These are phyloP conservation scores for Drosophila differens DNA, from an alignment of 2,888 invertebrate species.

Conservation along the genomic window DNA sequence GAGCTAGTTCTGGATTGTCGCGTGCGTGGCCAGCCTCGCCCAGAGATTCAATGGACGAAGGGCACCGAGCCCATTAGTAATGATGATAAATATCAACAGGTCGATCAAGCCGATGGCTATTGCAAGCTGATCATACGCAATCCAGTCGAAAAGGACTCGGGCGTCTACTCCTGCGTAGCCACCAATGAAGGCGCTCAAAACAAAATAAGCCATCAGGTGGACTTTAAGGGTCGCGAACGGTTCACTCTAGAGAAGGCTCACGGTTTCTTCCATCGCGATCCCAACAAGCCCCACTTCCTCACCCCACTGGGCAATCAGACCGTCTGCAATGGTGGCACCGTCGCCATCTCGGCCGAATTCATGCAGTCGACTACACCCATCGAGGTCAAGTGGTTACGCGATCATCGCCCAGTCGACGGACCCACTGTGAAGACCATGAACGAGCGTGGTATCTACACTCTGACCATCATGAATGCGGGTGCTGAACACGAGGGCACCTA, in stretches of 20 bases:
- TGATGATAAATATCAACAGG: slow-evolving; percentile 88
- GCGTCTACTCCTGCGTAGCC: slow-evolving; percentile 91
- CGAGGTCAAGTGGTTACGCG: slow-evolving; percentile 91
- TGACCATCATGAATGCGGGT: slow-evolving; percentile 90
- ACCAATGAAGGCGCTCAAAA: slow-evolving; percentile 90
- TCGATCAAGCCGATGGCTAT: slow-evolving; percentile 90
- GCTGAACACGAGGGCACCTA: slow-evolving; percentile 91
- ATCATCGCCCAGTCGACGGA: slow-evolving; percentile 87
- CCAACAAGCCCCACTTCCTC: slow-evolving; percentile 89
- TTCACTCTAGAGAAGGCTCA: slow-evolving; percentile 85
- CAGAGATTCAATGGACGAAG: slow-evolving; percentile 91
- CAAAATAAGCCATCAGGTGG: slow-evolving; percentile 90
- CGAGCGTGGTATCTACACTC: slow-evolving; percentile 90
- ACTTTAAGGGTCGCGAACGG: slow-evolving; percentile 87
- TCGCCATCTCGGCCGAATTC: slow-evolving; percentile 92
- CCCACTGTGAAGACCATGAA: slow-evolving; percentile 89
- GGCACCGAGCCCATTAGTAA: slow-evolving; percentile 87
- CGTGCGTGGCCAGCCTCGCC: slow-evolving; percentile 90
- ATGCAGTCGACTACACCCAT: slow-evolving; percentile 89
- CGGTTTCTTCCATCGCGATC: slow-evolving; percentile 85
- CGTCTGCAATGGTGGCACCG: slow-evolving; percentile 91
- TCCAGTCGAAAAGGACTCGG: slow-evolving; percentile 90
- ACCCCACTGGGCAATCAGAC: slow-evolving; percentile 90
- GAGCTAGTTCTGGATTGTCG: slow-evolving; percentile 92
- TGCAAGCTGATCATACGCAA: slow-evolving; percentile 89